These are phyloP conservation scores for Ceyx margarethae DNA, from an alignment of 2,113 vertebrate species.

Conservation along the genomic window DNA sequence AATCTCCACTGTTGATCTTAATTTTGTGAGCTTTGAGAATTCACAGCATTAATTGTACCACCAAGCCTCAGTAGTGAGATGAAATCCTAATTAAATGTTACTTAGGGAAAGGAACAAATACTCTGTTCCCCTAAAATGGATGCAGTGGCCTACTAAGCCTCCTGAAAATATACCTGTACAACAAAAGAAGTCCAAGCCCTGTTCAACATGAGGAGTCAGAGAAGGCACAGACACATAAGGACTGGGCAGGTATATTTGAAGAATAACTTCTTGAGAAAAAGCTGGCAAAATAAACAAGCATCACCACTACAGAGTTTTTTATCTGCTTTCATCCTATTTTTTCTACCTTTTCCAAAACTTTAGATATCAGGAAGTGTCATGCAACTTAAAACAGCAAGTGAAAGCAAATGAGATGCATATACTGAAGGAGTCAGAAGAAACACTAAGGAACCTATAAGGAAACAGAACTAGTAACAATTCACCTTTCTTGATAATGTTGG, in stretches of 20 bases:
- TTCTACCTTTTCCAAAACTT: neutral
- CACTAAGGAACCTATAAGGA: neutral
- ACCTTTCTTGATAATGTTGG: neutral
- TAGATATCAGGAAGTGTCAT: neutral
- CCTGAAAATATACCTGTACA: neutral
- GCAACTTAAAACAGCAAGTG: neutral
- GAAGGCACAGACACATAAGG: neutral
- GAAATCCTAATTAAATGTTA: neutral
- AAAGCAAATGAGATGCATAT: neutral
- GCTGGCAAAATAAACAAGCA: neutral
- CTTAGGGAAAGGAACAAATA: neutral
- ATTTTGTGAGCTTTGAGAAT: constrained; percentile 21
- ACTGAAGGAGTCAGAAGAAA: neutral
- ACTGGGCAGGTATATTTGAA: neutral
- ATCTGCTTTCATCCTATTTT: neutral
- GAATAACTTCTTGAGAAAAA: neutral
- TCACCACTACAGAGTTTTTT: neutral
- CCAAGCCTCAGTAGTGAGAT: neutral
- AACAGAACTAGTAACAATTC: neutral
- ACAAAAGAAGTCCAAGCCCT: neutral
- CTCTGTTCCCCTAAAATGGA: neutral
- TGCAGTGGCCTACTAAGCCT: neutral
- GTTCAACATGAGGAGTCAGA: neutral
- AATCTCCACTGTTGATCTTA: neutral
- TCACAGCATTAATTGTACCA: neutral